Percentiles rank a stretch among this genome's conserved stretches.
These are phyloP conservation scores for Dendropsophus ebraccatus DNA, from an alignment of 2,113 vertebrate genomes.

Conservation along the genomic window DNA sequence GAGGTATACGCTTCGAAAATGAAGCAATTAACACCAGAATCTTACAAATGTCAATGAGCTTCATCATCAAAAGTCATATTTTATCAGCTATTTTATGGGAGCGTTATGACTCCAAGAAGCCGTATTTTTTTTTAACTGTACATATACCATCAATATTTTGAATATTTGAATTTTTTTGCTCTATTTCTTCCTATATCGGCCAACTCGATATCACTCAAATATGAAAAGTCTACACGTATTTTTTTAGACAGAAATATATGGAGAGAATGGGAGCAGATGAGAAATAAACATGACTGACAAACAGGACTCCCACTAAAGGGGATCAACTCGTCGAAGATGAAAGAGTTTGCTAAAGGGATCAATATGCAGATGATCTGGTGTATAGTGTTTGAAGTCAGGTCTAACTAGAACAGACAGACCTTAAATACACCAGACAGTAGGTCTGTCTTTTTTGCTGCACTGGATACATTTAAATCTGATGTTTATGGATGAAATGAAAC, in stretches of 20 bases:
- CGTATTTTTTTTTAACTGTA: background rate
- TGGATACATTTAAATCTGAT: background rate
- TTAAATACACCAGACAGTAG: background rate
- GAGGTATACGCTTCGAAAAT: slow-evolving; percentile 20
- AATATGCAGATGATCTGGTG: slow-evolving; percentile 41
- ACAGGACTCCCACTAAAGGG: background rate
- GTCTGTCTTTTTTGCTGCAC: background rate
- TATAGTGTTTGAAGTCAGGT: slow-evolving; percentile 22
- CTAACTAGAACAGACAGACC: slow-evolving; percentile 24
- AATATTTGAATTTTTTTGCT: too few species aligned
- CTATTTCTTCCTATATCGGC: background rate
- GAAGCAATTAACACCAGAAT: slow-evolving; percentile 35
- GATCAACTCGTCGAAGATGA: slow-evolving; percentile 30
- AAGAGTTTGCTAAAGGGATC: slow-evolving; percentile 36
- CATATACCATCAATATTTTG: background rate
- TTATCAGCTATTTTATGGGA: slow-evolving; percentile 20
- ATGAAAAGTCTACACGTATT: slow-evolving; percentile 1
- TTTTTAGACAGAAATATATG: background rate
- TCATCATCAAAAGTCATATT: slow-evolving; percentile 18
- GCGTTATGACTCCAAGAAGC: background rate
- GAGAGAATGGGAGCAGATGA: background rate
- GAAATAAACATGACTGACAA: slow-evolving; percentile 4
- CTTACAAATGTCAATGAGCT: slow-evolving; percentile 42
- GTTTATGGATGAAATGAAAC: background rate
- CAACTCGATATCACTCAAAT: background rate